phyloP scores from a whole-genome alignment of 2,797 vertebrate genomes.

The Sebastolobus alascanus region DNA sequence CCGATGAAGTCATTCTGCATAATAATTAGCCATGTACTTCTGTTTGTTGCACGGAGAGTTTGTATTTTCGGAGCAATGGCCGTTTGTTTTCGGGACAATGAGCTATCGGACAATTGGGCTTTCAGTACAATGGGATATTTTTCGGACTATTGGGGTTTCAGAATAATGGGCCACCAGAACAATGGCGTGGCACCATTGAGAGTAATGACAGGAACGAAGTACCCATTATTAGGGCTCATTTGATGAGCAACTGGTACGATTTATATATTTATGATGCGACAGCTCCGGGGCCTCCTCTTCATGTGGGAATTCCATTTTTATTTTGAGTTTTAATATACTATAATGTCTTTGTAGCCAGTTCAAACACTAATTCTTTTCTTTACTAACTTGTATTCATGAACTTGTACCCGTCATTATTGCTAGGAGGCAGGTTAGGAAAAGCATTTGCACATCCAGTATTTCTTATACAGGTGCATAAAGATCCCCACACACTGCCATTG shows the following conservation, averaged over 20 bases:
- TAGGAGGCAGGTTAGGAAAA: background rate
- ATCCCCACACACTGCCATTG: background rate
- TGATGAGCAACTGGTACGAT: too few species aligned
- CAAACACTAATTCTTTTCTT: background rate
- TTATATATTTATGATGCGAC: background rate
- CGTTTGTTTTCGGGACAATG: too few species aligned
- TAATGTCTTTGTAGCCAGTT: background rate
- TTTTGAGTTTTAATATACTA: background rate
- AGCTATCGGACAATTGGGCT: too few species aligned
- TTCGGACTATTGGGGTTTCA: too few species aligned
- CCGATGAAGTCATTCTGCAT: too few species aligned
- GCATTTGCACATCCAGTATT: background rate
- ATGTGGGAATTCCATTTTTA: background rate
- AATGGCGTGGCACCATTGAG: too few species aligned
- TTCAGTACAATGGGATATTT: too few species aligned
- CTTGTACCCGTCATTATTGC: background rate
- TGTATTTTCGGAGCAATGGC: too few species aligned
- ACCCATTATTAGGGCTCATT: background rate
- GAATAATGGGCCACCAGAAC: too few species aligned
- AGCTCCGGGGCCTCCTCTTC: background rate
- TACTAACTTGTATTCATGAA: background rate
- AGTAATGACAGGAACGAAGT: background rate
- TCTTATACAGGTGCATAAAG: background rate
- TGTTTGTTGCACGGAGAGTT: too few species aligned
- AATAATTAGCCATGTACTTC: too few species aligned